These are phyloP conservation scores for Amyelois transitella DNA, from an alignment of 1,140 invertebrate genomes.

Conservation along the genomic window DNA sequence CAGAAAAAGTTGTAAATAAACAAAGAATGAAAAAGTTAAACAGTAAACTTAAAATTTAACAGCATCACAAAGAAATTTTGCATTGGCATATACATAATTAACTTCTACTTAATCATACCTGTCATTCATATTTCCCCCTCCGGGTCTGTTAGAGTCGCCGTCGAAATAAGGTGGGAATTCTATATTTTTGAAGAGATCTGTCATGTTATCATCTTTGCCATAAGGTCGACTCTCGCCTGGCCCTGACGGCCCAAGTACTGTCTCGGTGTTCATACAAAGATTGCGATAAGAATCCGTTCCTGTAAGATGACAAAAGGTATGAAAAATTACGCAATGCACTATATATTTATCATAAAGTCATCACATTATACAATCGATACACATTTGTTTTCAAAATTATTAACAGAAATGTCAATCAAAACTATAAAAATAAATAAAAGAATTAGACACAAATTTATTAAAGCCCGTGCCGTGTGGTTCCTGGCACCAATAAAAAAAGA, in stretches of 20 bases:
- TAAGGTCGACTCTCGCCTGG: not conserved
- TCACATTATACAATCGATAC: too few relatives aligned
- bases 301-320: constrained; percentile 12
- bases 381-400: too few relatives aligned
- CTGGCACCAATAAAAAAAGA: too few relatives aligned
- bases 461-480: too few relatives aligned
- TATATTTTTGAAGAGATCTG: not conserved
- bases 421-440: too few relatives aligned
- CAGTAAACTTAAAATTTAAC: not conserved
- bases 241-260: constrained; percentile 15
- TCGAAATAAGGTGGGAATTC: not conserved
- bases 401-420: too few relatives aligned
- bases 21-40: too few relatives aligned
- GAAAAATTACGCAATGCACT: not conserved
- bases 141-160: not conserved
- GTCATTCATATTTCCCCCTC: not conserved
- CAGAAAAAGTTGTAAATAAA: too few relatives aligned
- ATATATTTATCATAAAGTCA: not conserved
- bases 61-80: not conserved
- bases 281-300: constrained; percentile 55
- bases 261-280: constrained; percentile 43
- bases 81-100: not conserved
- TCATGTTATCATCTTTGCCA: not conserved
- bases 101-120: not conserved
- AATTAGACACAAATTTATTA: too few relatives aligned